Evolutionary conservation across 2,797 vertebrate genomes (phyloP).

Genomic region (Lindbergichthys nudifrons): DNA sequence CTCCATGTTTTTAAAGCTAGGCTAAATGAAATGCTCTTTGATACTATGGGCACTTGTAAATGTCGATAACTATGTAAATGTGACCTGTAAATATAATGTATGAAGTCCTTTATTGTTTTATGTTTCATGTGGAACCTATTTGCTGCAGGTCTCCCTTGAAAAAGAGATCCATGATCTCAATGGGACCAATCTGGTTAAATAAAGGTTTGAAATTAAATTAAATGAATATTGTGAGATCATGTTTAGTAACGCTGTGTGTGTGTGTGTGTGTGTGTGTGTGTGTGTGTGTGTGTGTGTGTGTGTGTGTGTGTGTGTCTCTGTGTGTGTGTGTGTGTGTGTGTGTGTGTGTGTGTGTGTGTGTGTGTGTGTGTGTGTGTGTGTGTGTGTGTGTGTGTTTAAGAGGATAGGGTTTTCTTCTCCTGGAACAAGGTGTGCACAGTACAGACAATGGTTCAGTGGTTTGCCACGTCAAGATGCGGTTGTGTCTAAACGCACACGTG

Average conservation of each 20-base stretch:
- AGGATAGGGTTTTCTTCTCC: slow-evolving; percentile 7
- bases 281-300: slow-evolving; percentile 2
- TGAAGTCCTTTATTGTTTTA: too few relatives aligned
- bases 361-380: slow-evolving; percentile 1
- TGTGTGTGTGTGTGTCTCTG: background rate
- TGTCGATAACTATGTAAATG: too few relatives aligned
- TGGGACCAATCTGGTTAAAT: too few relatives aligned
- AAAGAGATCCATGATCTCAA: too few relatives aligned
- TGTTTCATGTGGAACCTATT: too few relatives aligned
- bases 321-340: background rate
- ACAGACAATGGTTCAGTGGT: background rate
- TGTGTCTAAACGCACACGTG: slow-evolving; percentile 39
- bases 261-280: slow-evolving; percentile 1
- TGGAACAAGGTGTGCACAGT: slow-evolving; percentile 54
- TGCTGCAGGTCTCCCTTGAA: too few relatives aligned
- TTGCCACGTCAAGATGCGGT: background rate
- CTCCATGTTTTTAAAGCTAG: too few relatives aligned
- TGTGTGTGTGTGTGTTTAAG: background rate
- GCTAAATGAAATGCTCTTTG: too few relatives aligned
- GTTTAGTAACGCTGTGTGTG: background rate
- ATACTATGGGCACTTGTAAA: too few relatives aligned
- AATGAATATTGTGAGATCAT: background rate
- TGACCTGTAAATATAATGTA: too few relatives aligned
- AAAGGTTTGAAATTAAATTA: too few relatives aligned
- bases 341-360: background rate